A percentile compares a stretch with the other conserved stretches of the same genome.
Conservation (phyloP, 1,140 invertebrate species). For the Copidosoma floridanum region DNA sequence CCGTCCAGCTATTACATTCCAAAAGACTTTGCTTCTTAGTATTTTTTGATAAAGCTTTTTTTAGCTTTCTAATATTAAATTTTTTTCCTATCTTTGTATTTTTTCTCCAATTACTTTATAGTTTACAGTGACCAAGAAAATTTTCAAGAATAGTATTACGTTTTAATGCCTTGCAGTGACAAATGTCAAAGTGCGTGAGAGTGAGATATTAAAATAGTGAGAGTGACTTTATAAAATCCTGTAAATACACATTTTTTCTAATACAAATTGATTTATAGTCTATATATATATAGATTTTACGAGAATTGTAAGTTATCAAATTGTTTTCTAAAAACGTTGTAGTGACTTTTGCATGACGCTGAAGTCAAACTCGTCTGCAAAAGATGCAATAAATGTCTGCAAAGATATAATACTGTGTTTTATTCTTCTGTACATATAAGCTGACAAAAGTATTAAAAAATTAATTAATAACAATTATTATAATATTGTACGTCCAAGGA, state of each 20-base stretch:
- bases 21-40: background rate
- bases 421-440: too few relatives aligned
- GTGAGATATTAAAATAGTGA: constrained; percentile 22
- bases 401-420: background rate
- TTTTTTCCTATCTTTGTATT: too few relatives aligned
- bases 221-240: constrained; percentile 13
- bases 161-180: constrained; percentile 12
- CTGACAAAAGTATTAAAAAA: too few relatives aligned
- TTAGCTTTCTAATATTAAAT: background rate
- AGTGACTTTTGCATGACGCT: constrained; percentile 14
- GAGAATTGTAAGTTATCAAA: constrained; percentile 16
- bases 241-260: constrained; percentile 10
- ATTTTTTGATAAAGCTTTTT: background rate
- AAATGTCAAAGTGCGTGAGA: constrained; percentile 8
- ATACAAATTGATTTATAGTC: background rate
- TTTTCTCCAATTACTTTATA: too few relatives aligned
- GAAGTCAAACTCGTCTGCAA: constrained; percentile 17
- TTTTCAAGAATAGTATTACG: background rate
- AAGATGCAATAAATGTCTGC: constrained; percentile 19
- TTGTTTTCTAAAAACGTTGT: constrained; percentile 20
- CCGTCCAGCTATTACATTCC: too few relatives aligned
- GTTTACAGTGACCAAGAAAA: too few relatives aligned
- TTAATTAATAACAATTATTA: too few relatives aligned
- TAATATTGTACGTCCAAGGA: too few relatives aligned
- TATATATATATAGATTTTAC: too few relatives aligned